Base-by-base conservation (phyloP, 2,113 vertebrate species). In the Meleagris gallopavo region DNA sequence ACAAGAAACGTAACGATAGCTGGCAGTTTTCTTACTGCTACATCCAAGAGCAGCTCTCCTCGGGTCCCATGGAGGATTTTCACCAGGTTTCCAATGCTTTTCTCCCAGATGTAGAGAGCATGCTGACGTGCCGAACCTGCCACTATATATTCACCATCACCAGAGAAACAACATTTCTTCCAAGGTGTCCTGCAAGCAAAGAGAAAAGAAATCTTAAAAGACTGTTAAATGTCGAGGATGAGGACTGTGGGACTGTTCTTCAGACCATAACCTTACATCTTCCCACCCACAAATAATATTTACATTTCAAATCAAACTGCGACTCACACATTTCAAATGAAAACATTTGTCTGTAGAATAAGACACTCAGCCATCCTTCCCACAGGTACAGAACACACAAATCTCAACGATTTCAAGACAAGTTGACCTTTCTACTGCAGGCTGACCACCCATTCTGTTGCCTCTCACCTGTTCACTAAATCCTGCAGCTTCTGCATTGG, bases 401-500 rank as follows among this genome's bases (percentile, higher is more conserved):
- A 34, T 18, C 18, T 60, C n/a, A 25, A 21, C 7, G 21, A 19
- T 19, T 60, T 29, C 48, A 45, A 36, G 60, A 2, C 22, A 77
- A 43, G 46, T 34, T 9, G 10, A 57, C 4, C 38, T 24, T 24
- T 24, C 48, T 24, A 12, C 48, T 50, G 22, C 48, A 74, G 48
- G 46, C 62, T 11, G 10, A 52, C 4, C 38, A 32, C 24, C 7
- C 13, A 0, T 6, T 29, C 69, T 78, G 30, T 20, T 40, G 41
- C n/a, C 54, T 85, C 83, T 29, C 83, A 99, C 99, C 99, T 98
- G 97, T 99, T 99, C 50, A 99, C 99, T 80, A 99, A 97, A 94
- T 99, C 99, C 97, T 99, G 99, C 20, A 99, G 97, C 69, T 99
- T 99, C 96, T 99, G 99, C 99, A 99, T 99, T 8, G 99, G 99